Percentiles rank a stretch among this genome's conserved stretches.
These are phyloP conservation scores for Oscheius sp. DNA, from an alignment of 2,888 invertebrate species.

Conservation along the genomic window DNA sequence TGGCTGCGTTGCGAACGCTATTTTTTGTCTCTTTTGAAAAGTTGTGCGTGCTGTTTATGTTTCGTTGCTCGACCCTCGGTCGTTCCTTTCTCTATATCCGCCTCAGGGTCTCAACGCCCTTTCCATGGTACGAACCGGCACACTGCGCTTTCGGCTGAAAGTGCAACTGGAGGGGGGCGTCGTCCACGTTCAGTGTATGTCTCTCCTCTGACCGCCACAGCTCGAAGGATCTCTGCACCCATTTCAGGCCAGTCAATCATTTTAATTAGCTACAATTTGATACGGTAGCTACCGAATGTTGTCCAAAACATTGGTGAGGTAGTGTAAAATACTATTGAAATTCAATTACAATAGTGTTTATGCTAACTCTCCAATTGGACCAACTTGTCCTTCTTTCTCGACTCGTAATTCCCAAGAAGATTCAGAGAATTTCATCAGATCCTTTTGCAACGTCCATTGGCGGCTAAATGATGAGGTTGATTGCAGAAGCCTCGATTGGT, in stretches of 20 bases:
- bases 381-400: background rate
- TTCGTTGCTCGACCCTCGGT: too few species aligned
- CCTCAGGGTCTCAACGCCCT: constrained; percentile 17
- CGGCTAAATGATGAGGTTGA: too few species aligned
- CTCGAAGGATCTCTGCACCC: background rate
- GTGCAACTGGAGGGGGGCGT: constrained; percentile 17
- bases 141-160: constrained; percentile 1
- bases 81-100: too few species aligned
- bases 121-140: constrained; percentile 22
- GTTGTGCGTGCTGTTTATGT: too few species aligned
- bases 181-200: background rate
- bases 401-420: too few species aligned
- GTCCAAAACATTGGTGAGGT: constrained; percentile 10
- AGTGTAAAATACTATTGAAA: constrained; percentile 17
- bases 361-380: constrained; percentile 17
- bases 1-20: too few species aligned
- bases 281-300: background rate
- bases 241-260: background rate
- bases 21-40: too few species aligned
- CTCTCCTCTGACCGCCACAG: background rate
- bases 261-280: background rate
- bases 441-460: too few species aligned
- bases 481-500: too few species aligned
- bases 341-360: constrained; percentile 6
- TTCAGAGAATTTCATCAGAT: too few species aligned